Evolutionary conservation across 2,797 vertebrate species (phyloP), one percentile per base, ranked within the genome.

Genomic region (Botia kubotai): DNA sequence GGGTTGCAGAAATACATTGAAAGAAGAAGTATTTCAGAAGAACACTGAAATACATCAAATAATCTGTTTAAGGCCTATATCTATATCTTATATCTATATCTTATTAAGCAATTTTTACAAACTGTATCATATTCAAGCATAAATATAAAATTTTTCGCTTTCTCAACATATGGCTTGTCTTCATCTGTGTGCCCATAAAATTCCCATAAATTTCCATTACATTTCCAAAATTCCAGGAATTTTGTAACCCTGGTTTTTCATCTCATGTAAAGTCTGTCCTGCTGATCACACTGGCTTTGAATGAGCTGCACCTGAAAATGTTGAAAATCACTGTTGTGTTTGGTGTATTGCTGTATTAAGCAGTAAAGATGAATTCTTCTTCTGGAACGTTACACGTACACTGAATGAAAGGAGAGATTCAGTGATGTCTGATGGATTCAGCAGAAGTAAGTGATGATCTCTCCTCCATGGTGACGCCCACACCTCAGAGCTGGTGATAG

Each of bases 1-100:
- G 77, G 77, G 77, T 79, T 4, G 58, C 77, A 79, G 77, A 79
- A 79, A n/a, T n/a, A n/a, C n/a, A n/a, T n/a, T n/a, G n/a, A n/a
- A n/a, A n/a, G n/a, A n/a, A n/a, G n/a, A n/a, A n/a, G n/a, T n/a
- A n/a, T n/a, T n/a, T n/a, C n/a, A n/a, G n/a, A n/a, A n/a, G n/a
- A n/a, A 79, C 69, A 63, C 68, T 72, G 29, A 43, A 70, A 50
- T 69, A 4, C 2, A 17, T 23, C 6, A 3, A 66, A 75, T 13
- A 10, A 19, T 33, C 46, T 7, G 2, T 17, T 21, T 13, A 43
- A 43, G 26, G 16, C 11, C 33, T 60, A 55, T 16, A 46, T 77
- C 48, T 53, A n/a, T n/a, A n/a, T n/a, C n/a, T n/a, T n/a, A n/a
- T n/a, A n/a, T n/a, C n/a, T n/a, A n/a, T n/a, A n/a, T n/a, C n/a